These are phyloP conservation scores for Trigoniulus corallinus DNA, from an alignment of 1,140 invertebrate genomes.

Conservation along the genomic window DNA sequence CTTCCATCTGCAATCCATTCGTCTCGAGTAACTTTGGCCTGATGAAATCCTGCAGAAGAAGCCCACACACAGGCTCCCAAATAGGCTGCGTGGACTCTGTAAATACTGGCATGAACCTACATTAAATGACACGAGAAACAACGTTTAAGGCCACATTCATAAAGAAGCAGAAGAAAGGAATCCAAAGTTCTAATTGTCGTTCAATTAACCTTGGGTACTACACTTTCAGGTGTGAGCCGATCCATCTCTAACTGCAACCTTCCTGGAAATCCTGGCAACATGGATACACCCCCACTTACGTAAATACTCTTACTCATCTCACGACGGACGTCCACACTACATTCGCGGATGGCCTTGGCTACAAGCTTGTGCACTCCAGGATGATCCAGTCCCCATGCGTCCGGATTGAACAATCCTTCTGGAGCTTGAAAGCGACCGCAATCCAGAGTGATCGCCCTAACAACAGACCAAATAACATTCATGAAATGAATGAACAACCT, in stretches of 20 bases:
- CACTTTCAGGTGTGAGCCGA: constrained; percentile 35
- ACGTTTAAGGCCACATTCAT: not conserved
- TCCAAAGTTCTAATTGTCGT: not conserved
- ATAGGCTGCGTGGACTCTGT: constrained; percentile 40
- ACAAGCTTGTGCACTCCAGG: constrained; percentile 40
- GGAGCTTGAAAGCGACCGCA: constrained; percentile 33
- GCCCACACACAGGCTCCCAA: constrained; percentile 39
- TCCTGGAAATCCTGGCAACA: constrained; percentile 41
- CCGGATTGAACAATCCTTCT: constrained; percentile 44
- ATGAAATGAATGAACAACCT: constrained; percentile 3
- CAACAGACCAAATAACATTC: constrained; percentile 5
- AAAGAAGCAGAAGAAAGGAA: constrained; percentile 3
- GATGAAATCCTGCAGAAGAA: constrained; percentile 31
- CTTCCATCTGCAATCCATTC: constrained; percentile 19
- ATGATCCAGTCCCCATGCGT: constrained; percentile 41
- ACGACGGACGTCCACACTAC: constrained; percentile 35
- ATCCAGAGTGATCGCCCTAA: constrained; percentile 24
- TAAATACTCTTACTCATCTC: constrained; percentile 31
- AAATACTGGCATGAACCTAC: constrained; percentile 38
- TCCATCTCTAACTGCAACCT: constrained; percentile 37
- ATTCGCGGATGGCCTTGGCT: constrained; percentile 37
- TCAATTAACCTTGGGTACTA: constrained; percentile 37
- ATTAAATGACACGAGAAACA: constrained; percentile 4
- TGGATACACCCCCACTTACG: constrained; percentile 37
- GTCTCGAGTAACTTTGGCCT: constrained; percentile 29